Evolutionary conservation across 2,113 vertebrate genomes (phyloP).

Genomic region (Tautogolabrus adspersus): DNA sequence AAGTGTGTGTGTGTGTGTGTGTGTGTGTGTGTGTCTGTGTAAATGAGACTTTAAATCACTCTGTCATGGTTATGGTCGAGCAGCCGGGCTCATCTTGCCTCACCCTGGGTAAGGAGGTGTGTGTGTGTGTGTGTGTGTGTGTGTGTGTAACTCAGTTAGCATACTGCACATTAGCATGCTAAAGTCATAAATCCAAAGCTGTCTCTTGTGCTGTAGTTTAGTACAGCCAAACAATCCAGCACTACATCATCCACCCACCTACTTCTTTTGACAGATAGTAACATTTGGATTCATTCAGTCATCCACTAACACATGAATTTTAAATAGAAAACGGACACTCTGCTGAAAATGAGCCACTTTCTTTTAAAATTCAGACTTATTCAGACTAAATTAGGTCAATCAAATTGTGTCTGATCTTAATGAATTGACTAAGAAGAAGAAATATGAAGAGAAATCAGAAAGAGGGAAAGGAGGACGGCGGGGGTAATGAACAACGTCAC

Average conservation of each 20-base stretch:
- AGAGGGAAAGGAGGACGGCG: not conserved
- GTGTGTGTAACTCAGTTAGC: slow-evolving; percentile 20
- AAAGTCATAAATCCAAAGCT: slow-evolving; percentile 41
- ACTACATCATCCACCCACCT: slow-evolving; percentile 24
- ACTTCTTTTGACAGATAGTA: slow-evolving; percentile 20
- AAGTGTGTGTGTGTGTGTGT: not conserved
- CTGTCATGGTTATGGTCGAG: slow-evolving; percentile 47
- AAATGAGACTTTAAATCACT: slow-evolving; percentile 63
- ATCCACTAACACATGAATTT: slow-evolving; percentile 22
- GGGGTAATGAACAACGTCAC: slow-evolving; percentile 41
- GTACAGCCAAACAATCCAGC: slow-evolving; percentile 21
- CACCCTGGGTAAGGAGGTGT: slow-evolving; percentile 29
- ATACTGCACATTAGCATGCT: slow-evolving; percentile 15
- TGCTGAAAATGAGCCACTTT: slow-evolving; percentile 21
- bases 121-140: slow-evolving; percentile 13
- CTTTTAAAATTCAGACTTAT: slow-evolving; percentile 37
- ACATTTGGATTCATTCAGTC: slow-evolving; percentile 43
- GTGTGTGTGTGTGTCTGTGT: slow-evolving; percentile 25
- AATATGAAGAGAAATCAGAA: slow-evolving; percentile 16
- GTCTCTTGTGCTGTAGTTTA: slow-evolving; percentile 28
- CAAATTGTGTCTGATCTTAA: slow-evolving; percentile 21
- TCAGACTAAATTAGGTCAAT: slow-evolving; percentile 43
- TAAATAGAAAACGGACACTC: slow-evolving; percentile 24
- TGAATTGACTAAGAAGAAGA: slow-evolving; percentile 39
- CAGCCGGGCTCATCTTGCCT: slow-evolving; percentile 43